phyloP scores from a whole-genome alignment of 2,113 vertebrate species.

The Daphoenositta chrysoptera region DNA sequence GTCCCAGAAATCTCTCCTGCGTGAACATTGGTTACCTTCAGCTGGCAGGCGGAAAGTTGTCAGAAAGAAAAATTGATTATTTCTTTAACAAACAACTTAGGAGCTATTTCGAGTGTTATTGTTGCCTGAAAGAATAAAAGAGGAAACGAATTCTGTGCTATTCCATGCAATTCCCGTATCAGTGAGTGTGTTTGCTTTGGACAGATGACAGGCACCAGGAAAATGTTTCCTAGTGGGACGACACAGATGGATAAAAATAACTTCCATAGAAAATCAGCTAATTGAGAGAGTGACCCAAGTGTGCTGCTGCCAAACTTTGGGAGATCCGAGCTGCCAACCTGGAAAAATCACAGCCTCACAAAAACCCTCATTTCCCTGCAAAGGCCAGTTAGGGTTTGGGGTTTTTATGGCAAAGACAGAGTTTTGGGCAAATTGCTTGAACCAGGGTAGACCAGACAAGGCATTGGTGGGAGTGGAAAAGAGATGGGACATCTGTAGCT shows the following conservation, averaged over 20 bases:
- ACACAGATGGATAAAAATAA: background rate
- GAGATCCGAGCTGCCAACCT: background rate
- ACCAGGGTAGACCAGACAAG: background rate
- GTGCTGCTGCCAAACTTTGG: background rate
- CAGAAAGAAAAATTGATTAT: background rate
- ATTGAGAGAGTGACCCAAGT: background rate
- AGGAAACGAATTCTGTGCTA: background rate
- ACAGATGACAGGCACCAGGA: background rate
- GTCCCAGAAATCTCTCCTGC: background rate
- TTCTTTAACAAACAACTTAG: background rate
- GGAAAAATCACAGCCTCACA: rapidly evolving
- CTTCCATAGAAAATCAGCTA: background rate
- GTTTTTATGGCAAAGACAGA: background rate
- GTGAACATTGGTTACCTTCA: background rate
- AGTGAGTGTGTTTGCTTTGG: background rate
- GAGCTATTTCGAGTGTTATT: background rate
- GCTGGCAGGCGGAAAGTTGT: rapidly evolving
- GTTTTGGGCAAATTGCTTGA: background rate
- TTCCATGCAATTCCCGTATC: background rate
- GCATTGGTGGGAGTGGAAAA: too few species aligned
- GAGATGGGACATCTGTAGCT: background rate
- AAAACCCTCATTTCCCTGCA: background rate
- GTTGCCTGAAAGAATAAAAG: background rate
- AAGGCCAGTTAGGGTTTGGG: rapidly evolving
- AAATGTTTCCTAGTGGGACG: background rate